Conservation (phyloP, 37 sponge, comb jelly and placozoan species). For the Corticium candelabrum region DNA sequence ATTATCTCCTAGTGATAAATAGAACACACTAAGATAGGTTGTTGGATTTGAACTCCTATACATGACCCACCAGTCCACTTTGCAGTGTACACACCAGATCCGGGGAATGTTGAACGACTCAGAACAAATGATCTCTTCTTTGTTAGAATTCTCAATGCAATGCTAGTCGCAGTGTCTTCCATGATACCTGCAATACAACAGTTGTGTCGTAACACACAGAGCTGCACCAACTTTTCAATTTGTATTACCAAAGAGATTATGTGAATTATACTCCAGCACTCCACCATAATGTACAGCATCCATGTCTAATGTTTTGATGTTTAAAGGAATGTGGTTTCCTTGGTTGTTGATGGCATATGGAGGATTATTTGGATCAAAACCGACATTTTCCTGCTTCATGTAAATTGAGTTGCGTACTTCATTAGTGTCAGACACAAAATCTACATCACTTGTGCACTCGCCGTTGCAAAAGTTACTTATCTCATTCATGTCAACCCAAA, state of each 20-base stretch:
- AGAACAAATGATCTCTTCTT: constrained; percentile 59
- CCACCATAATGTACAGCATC: constrained; percentile 57
- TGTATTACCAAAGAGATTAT: constrained; percentile 68
- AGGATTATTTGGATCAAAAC: constrained; percentile 59
- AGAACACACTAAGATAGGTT: neutral
- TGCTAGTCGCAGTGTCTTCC: constrained; percentile 67
- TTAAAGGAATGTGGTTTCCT: constrained; percentile 29
- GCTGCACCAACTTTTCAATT: constrained; percentile 3
- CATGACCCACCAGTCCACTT: constrained; percentile 69
- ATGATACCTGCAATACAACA: constrained; percentile 36
- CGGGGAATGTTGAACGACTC: constrained; percentile 75
- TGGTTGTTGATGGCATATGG: constrained; percentile 53
- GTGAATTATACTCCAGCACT: constrained; percentile 63
- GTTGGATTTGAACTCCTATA: neutral
- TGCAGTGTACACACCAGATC: constrained; percentile 62
- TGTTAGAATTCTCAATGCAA: constrained; percentile 34
- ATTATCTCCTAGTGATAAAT: constrained; percentile 64
- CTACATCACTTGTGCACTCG: constrained; percentile 9
- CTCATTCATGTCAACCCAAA: constrained; percentile 99
- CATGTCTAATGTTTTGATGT: constrained; percentile 69
- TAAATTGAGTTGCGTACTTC: no score
- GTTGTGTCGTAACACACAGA: neutral
- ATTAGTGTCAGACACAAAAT: no score
- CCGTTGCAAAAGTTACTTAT: constrained; percentile 88
- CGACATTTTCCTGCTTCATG: neutral